These are phyloP conservation scores for Ips typographus DNA, from an alignment of 1,140 invertebrate species.

Conservation along the genomic window DNA sequence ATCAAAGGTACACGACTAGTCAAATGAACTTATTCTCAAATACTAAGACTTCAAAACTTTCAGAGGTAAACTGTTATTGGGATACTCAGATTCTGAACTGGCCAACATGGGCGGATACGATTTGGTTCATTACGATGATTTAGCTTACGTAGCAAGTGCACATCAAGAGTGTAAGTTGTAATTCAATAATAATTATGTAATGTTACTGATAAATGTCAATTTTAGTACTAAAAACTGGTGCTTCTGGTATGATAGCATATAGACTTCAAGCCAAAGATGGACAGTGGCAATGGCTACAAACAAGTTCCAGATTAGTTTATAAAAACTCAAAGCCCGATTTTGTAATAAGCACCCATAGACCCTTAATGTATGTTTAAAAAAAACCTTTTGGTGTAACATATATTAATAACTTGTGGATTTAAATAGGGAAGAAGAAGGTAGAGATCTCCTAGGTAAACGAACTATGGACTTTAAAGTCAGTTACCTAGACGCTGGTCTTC, in stretches of 20 bases:
- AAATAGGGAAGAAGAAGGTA: constrained; percentile 93
- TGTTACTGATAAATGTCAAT: constrained; percentile 36
- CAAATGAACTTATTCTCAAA: constrained; percentile 9
- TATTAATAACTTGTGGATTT: constrained; percentile 5
- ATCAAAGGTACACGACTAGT: constrained; percentile 71
- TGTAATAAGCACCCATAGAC: constrained; percentile 96
- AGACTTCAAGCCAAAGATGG: constrained; percentile 91
- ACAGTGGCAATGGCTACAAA: constrained; percentile 98
- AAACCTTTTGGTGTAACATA: neutral
- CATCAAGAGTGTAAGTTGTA: constrained; percentile 96
- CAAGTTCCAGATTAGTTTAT: constrained; percentile 93
- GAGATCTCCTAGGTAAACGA: constrained; percentile 91
- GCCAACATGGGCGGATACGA: constrained; percentile 94
- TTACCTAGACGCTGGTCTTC: constrained; percentile 89
- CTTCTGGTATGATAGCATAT: constrained; percentile 97
- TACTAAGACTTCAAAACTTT: constrained; percentile 38
- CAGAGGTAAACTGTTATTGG: constrained; percentile 92
- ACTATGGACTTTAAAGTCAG: constrained; percentile 99
- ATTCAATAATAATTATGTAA: neutral
- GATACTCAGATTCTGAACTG: constrained; percentile 89
- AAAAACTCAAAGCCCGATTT: constrained; percentile 99
- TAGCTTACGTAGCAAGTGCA: constrained; percentile 96
- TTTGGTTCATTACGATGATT: constrained; percentile 95
- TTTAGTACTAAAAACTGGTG: constrained; percentile 96
- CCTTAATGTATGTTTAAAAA: constrained; percentile 81